A percentile compares a stretch with the other conserved stretches of the same genome.
Evolutionary conservation across 2,797 vertebrate species (phyloP).

Genomic region (Lemur catta): DNA sequence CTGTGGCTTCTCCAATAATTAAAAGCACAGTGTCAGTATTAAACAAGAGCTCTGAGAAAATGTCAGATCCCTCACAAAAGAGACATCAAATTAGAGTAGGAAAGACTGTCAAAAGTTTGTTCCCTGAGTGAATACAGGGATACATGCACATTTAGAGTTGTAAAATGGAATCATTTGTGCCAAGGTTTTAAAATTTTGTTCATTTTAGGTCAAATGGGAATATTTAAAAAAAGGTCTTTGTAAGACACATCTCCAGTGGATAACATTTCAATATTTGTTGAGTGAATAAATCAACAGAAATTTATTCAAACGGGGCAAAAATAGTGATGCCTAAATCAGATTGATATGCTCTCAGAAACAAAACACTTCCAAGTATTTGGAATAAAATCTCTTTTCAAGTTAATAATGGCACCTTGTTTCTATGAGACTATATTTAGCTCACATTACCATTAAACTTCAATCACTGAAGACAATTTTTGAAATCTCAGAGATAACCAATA

Average conservation of each 20-base stretch:
- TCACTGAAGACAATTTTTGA: slow-evolving; percentile 18
- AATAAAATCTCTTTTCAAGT: slow-evolving; percentile 3
- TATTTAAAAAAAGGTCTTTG: background rate
- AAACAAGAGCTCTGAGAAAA: slow-evolving; percentile 60
- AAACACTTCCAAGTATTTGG: background rate
- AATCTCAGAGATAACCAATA: background rate
- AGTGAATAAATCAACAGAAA: background rate
- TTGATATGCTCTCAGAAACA: background rate
- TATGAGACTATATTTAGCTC: background rate
- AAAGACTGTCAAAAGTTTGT: slow-evolving; percentile 47
- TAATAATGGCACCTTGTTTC: background rate
- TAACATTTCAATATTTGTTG: slow-evolving; percentile 43
- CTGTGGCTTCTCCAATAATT: slow-evolving; percentile 68
- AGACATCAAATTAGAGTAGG: slow-evolving; percentile 29
- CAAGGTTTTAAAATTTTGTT: slow-evolving; percentile 46
- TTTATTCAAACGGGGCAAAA: slow-evolving; percentile 33
- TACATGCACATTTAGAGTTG: background rate
- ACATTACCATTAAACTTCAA: background rate
- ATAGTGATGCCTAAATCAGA: background rate
- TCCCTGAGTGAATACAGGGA: slow-evolving; percentile 33
- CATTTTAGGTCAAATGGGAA: slow-evolving; percentile 18
- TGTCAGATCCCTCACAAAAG: slow-evolving; percentile 60
- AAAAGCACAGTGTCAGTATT: slow-evolving; percentile 60
- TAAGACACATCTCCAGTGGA: background rate
- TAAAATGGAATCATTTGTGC: background rate